Percentiles rank a stretch among this genome's conserved stretches.
phyloP scores from a whole-genome alignment of 2,888 invertebrate species.

The Drosophila kanekoi region DNA sequence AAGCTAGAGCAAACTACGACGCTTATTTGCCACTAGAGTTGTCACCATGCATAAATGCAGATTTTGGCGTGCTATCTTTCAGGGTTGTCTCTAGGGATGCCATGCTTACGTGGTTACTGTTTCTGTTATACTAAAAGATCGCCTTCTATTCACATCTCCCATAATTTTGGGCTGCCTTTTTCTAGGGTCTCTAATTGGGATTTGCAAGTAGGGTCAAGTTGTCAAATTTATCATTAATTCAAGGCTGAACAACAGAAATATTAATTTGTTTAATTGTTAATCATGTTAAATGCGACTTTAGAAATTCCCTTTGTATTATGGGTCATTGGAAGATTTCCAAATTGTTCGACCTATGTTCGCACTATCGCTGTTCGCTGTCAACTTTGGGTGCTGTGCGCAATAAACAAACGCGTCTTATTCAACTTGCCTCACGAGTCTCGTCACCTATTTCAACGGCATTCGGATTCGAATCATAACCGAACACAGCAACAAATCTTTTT shows the following conservation, averaged over 20 bases:
- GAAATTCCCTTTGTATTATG: neutral
- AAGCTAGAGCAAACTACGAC: neutral
- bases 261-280: no score
- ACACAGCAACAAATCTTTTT: neutral
- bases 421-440: neutral
- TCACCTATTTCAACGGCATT: neutral
- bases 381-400: neutral
- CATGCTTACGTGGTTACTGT: no score
- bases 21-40: neutral
- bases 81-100: neutral
- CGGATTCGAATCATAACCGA: neutral
- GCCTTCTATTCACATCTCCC: no score
- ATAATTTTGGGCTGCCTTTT: no score
- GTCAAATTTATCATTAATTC: no score
- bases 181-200: no score
- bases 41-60: conserved; percentile 1
- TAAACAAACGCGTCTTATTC: neutral
- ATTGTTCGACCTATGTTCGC: neutral
- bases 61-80: neutral
- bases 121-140: no score
- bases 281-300: no score
- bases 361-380: neutral
- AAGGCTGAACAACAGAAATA: no score
- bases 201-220: no score
- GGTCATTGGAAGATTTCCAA: neutral